Evolutionary conservation across 2,113 vertebrate species (phyloP), one percentile per base, ranked within the genome.

Genomic region (Psittacus erithacus): DNA sequence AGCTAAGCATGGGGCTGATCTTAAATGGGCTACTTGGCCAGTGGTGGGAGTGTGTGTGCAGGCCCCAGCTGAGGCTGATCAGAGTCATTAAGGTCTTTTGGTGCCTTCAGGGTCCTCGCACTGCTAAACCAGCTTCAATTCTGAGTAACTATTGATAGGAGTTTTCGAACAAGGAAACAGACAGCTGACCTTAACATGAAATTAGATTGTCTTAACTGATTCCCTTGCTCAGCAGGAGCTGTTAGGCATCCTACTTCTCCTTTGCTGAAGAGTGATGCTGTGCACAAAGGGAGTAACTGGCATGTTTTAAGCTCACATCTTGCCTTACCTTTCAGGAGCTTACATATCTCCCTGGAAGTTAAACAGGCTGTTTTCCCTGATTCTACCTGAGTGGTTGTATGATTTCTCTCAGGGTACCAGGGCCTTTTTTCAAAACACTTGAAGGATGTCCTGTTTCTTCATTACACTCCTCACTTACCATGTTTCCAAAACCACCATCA

Each of bases 1-100:
- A 44, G 12, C 22, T 63, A 1, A 13, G 2, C 1, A 1, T 0
- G 0, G 31, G 17, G n/a, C 69, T 78, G 59, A 55, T 50, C 41
- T 74, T 31, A 67, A 73, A 59, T 38, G 14, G 64, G 27, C 41
- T 70, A 14, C 60, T 62, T 74, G 44, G 11, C 20, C 68, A 7
- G 3, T 19, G 60, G 14, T 5, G 47, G 81, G 44, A 43, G 33
- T 11, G 14, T 25, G 24, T 12, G 13, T 46, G 25, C 44, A 76
- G 35, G n/a, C 8, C 11, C 8, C 38, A 68, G 49, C 44, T 70
- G 41, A 39, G 63, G n/a, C 67, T 47, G 28, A 18, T 41, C 23
- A 12, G 14, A 25, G 41, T 29, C 10, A 1, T 22, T 35, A 8
- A 33, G 41, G 28, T 20, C 50, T 35, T 8, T 68, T 38, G 25